phyloP scores from a whole-genome alignment of 2,888 invertebrate genomes.

The Orchestes rusci region DNA sequence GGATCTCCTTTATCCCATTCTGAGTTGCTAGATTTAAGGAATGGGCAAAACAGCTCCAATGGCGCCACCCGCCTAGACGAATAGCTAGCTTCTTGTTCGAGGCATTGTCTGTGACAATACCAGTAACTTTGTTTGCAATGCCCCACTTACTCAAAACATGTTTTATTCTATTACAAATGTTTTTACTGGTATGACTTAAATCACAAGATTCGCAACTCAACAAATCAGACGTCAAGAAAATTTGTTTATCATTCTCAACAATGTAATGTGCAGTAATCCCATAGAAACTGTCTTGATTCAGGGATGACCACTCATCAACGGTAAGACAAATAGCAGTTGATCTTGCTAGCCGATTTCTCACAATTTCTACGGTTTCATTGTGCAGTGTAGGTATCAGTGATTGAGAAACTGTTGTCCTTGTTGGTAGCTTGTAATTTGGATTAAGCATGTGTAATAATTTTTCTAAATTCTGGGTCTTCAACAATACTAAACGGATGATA shows the following conservation, averaged over 20 bases:
- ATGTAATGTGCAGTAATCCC: not conserved
- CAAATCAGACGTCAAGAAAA: conserved; percentile 5
- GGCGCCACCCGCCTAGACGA: conserved; percentile 2
- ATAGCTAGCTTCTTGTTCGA: conserved; percentile 12
- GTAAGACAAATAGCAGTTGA: not conserved
- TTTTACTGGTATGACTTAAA: conserved; percentile 12
- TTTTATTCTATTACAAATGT: conserved; percentile 10
- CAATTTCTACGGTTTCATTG: not conserved
- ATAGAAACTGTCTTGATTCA: not conserved
- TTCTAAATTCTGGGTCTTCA: not conserved
- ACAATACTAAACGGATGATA: conserved; percentile 2
- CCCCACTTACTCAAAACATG: conserved; percentile 8
- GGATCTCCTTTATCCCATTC: conserved; percentile 7
- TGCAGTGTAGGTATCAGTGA: not conserved
- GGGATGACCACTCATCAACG: conserved; percentile 3
- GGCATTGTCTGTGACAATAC: conserved; percentile 12
- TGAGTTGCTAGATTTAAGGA: conserved; percentile 8
- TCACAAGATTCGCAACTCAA: conserved; percentile 2
- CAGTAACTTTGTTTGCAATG: conserved; percentile 11
- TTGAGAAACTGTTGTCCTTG: too few species aligned
- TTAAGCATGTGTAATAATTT: too few species aligned
- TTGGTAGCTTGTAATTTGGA: too few species aligned
- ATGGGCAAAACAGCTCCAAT: conserved; percentile 11
- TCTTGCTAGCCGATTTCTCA: not conserved
- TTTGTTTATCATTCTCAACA: not conserved